phyloP scores from a whole-genome alignment of 2,797 vertebrate genomes.

The Manis javanica region DNA sequence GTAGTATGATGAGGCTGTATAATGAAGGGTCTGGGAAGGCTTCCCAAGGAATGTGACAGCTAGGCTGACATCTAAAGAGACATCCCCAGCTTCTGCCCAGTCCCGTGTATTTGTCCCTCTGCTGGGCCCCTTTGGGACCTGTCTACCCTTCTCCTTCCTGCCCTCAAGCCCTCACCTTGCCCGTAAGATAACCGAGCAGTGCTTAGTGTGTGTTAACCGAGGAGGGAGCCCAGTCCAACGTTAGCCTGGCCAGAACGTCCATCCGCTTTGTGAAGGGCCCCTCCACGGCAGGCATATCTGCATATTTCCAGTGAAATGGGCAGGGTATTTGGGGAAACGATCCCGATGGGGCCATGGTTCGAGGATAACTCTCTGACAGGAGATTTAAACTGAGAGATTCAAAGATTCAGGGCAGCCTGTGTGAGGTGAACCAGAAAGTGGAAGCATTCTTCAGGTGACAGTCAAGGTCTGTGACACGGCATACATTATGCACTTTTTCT shows the following conservation, averaged over 20 bases:
- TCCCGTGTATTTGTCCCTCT: too few species aligned
- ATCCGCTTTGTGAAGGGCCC: neutral
- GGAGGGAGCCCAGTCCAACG: neutral
- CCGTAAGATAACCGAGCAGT: neutral
- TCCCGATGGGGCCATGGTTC: neutral
- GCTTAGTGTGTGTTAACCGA: neutral
- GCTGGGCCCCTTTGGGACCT: neutral
- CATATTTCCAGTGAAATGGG: neutral
- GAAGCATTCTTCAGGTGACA: neutral
- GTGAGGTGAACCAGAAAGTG: neutral
- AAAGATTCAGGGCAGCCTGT: neutral
- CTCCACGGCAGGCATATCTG: neutral
- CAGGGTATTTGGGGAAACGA: neutral
- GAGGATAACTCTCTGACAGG: neutral
- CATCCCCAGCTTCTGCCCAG: neutral
- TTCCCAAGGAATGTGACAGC: neutral
- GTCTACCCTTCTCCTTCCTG: neutral
- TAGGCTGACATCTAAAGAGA: neutral
- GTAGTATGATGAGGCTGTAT: neutral
- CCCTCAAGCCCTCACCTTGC: neutral
- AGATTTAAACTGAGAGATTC: neutral
- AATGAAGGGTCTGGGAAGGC: neutral
- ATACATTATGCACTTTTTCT: neutral
- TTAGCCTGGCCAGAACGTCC: neutral
- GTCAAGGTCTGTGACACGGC: neutral